phyloP scores from a whole-genome alignment of 2,113 vertebrate genomes.

The Seriola aureovittata region DNA sequence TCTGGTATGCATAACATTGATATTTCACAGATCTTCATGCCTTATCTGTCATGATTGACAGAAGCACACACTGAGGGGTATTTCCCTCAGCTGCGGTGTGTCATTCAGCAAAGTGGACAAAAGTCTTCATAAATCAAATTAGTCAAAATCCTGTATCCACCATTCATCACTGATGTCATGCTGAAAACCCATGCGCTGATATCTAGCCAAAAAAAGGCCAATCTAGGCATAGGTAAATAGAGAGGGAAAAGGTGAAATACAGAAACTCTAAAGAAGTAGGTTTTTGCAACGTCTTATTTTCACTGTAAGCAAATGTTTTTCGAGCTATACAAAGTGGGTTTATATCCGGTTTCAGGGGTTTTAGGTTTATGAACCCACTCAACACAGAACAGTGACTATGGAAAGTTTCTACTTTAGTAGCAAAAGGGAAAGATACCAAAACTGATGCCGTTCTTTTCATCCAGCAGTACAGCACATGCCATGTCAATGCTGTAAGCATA shows the following conservation, averaged over 20 bases:
- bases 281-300: neutral
- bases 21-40: slow-evolving; percentile 32
- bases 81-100: slow-evolving; percentile 10
- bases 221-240: neutral
- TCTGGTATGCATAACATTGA: slow-evolving; percentile 44
- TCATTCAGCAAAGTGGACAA: slow-evolving; percentile 27
- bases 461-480: neutral
- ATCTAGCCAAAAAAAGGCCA: neutral
- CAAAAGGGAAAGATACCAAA: neutral
- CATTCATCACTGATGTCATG: neutral
- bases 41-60: slow-evolving; percentile 18
- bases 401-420: neutral
- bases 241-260: neutral
- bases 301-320: neutral
- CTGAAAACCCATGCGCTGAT: neutral
- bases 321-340: slow-evolving; percentile 7
- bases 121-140: neutral
- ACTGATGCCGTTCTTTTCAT: neutral
- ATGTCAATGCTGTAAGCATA: neutral
- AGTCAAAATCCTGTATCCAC: neutral
- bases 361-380: slow-evolving; percentile 9
- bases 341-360: slow-evolving; percentile 15
- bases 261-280: neutral
- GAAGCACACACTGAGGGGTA: neutral
- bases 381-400: neutral